Base-by-base conservation (phyloP, 2,797 vertebrate species). In the Semaprochilodus insignis region DNA sequence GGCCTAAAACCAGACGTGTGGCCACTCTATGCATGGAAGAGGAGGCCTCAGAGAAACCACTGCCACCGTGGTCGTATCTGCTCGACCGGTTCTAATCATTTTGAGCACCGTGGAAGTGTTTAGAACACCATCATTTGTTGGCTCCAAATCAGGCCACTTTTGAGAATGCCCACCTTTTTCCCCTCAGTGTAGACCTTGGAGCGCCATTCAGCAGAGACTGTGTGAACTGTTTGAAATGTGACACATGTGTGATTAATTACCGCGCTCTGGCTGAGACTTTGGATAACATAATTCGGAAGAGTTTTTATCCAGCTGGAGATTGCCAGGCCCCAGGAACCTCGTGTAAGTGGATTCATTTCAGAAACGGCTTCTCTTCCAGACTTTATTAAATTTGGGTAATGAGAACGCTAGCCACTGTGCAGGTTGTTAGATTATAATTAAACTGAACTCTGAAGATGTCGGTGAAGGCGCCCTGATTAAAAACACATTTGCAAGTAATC, bases 311-410 rank as follows among this genome's bases (percentile, higher is more conserved):
- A 90, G 0, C 73, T 90, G 89, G 91, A 92, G 87, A 90, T 74
- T 85, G 77, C 63, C 74, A 78, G 31, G 87, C 82, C 91, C 88
- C 90, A 89, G 91, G 92, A 95, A 93, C 91, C 91, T 84, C 82
- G 90, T 91, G 90, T 91, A 92, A 94, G 90, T 90, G 90, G 90
- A 92, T 93, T 94, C 90, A 94, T 94, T 94, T 93, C 91, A 90
- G 91, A 91, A 93, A 93, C 82, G 91, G 90, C 91, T 93, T 92
- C 92, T 92, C 90, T 91, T 93, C 92, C 88, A 93, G 93, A 92
- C 92, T 92, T 95, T 94, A 94, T 94, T 95, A 93, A 91, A 93
- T 94, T 94, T 91, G 90, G 90, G 90, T 92, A 93, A 94, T 93
- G 92, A 93, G 92, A 90, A 90, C 77, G 89, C 87, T 70, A 92